Evolutionary conservation across 2,113 vertebrate genomes (phyloP), one percentile per base, ranked within the genome.

Genomic region (Euleptes europaea): DNA sequence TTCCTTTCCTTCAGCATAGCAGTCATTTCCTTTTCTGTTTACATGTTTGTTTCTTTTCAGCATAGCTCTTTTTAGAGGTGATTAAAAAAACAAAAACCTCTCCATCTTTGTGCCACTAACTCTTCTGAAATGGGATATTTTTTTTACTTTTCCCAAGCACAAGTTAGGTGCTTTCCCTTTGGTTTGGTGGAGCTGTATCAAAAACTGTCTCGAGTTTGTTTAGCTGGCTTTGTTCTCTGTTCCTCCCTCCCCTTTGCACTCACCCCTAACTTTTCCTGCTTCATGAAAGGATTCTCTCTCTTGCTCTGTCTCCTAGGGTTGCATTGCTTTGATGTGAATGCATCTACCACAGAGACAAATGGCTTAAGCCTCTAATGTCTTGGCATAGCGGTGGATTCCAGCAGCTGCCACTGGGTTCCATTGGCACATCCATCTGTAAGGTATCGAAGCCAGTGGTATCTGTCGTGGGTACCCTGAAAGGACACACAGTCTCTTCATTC

Each of bases 21-120:
- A 8, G 3, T 44, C 2, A 79, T 89, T 85, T 4, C 3, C 67
- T 33, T 80, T 88, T 86, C 78, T 86, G 82, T 92, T 92, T 90
- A 57, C 65, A n/a, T 89, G 17, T 35, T 3, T 83, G 51, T 81
- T 90, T 74, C 35, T 14, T 91, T 92, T 84, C 77, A 66, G 19
- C 35, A 40, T 35, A 70, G 69, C 33, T 38, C 33, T 26, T 49
- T 8, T 33, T 83, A 23, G 35, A 38, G 17, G 26, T 40, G 47
- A 17, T 31, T 31, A 69, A 38, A 12, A 14, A 78, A 60, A 76
- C 69, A 9, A 66, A 38, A 54, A 71, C 54, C 49, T 67, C 19
- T 38, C 31, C 72, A 38, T 33, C 54, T 49, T 38, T 31, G 63
- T 31, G n/a, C 77, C 40, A 73, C 21, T n/a, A 15, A 44, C 49